These are phyloP conservation scores for Leptinotarsa haldemani DNA, from an alignment of 2,888 invertebrate genomes.

Conservation along the genomic window DNA sequence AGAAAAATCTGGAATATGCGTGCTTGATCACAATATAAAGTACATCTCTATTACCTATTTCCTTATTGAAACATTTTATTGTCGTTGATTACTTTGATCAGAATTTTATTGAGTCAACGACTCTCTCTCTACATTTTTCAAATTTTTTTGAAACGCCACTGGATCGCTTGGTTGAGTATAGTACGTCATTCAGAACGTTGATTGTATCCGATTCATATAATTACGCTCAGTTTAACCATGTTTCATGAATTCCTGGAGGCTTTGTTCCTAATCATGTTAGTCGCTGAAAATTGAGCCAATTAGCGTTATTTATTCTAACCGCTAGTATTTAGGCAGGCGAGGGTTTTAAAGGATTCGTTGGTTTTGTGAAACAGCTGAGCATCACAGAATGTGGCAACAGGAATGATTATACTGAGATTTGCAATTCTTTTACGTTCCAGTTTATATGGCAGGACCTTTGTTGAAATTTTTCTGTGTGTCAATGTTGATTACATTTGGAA, in stretches of 20 bases:
- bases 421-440: not conserved
- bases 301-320: slow-evolving; percentile 9
- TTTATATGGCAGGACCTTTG: not conserved
- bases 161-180: not conserved
- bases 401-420: not conserved
- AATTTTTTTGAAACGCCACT: not conserved
- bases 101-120: too few species aligned
- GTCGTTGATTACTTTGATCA: too few species aligned
- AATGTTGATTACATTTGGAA: too few species aligned
- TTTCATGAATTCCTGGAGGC: slow-evolving; percentile 13
- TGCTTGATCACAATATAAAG: too few species aligned
- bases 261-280: slow-evolving; percentile 16
- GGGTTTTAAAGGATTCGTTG: slow-evolving; percentile 3
- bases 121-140: too few species aligned
- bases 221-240: not conserved
- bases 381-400: not conserved
- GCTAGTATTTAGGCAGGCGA: not conserved
- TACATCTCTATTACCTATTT: too few species aligned
- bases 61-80: too few species aligned
- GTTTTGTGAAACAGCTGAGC: slow-evolving; percentile 2
- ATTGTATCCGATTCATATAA: not conserved
- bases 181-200: not conserved
- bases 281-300: slow-evolving; percentile 11
- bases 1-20: too few species aligned
- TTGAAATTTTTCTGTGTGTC: not conserved